Conservation (phyloP, 1,140 invertebrate genomes). For the Micrasema minimum region DNA sequence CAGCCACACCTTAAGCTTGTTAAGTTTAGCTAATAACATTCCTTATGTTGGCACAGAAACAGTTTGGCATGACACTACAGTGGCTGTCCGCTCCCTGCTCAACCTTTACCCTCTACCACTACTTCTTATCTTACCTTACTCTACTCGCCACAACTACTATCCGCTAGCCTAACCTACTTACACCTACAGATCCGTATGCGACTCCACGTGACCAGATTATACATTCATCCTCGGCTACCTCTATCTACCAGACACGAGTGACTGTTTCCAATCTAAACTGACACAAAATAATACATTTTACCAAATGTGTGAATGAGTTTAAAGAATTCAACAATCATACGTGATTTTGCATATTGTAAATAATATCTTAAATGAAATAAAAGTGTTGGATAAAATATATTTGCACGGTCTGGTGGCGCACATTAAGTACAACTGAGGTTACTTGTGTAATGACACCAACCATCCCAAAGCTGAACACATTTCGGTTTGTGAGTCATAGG, state of each 20-base stretch:
- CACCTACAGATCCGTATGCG: too few species aligned
- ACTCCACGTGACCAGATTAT: too few species aligned
- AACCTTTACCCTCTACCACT: not conserved
- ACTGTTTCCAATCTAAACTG: not conserved
- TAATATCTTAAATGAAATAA: slow-evolving; percentile 6
- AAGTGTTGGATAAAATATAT: slow-evolving; percentile 18
- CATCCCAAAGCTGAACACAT: slow-evolving; percentile 33
- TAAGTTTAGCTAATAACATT: slow-evolving; percentile 40
- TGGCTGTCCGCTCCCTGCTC: not conserved
- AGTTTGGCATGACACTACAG: slow-evolving; percentile 34
- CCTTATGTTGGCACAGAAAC: slow-evolving; percentile 41
- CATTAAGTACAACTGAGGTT: slow-evolving; percentile 2
- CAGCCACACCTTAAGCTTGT: slow-evolving; percentile 39
- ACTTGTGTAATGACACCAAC: not conserved
- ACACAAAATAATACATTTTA: too few species aligned
- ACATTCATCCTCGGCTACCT: too few species aligned
- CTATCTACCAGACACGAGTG: not conserved
- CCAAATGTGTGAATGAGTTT: not conserved
- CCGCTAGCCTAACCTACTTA: too few species aligned
- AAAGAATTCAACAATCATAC: slow-evolving; percentile 17
- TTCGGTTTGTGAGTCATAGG: slow-evolving; percentile 26
- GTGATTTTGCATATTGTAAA: slow-evolving; percentile 13
- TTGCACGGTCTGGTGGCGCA: slow-evolving; percentile 16
- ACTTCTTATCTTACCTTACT: too few species aligned
- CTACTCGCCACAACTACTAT: too few species aligned